These are phyloP conservation scores for Aptenodytes patagonicus DNA, from an alignment of 2,113 vertebrate species.

Conservation along the genomic window DNA sequence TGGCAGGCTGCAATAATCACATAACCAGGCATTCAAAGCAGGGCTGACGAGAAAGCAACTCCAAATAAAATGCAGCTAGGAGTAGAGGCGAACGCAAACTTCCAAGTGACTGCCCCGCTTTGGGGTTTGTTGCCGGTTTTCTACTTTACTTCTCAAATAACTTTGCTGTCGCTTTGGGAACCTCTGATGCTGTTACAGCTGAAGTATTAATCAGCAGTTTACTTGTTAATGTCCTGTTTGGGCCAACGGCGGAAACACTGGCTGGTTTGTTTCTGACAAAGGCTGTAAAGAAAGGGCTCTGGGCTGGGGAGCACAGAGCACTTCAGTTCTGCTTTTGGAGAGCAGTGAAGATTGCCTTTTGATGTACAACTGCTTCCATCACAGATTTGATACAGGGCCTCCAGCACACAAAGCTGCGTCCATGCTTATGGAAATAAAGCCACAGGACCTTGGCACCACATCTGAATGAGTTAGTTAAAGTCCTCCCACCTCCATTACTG, in stretches of 20 bases:
- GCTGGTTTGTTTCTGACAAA: background rate
- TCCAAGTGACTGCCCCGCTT: background rate
- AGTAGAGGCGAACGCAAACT: background rate
- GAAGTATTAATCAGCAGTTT: constrained; percentile 2
- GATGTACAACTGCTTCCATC: background rate
- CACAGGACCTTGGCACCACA: background rate
- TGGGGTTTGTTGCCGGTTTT: background rate
- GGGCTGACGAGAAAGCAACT: background rate
- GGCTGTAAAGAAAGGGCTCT: background rate
- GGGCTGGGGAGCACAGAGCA: background rate
- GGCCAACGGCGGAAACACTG: background rate
- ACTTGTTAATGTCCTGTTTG: background rate
- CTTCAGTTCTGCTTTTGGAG: background rate
- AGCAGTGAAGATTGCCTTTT: background rate
- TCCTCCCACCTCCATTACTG: background rate
- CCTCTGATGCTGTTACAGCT: background rate
- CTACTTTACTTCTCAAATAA: background rate
- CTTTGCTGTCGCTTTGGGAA: background rate
- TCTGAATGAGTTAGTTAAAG: background rate
- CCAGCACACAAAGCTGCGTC: background rate
- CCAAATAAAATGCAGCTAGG: background rate
- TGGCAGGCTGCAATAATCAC: background rate
- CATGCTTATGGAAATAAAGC: background rate
- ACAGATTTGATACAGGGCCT: background rate
- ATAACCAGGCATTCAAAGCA: background rate